Base-by-base conservation (phyloP, 2,113 vertebrate species). In the pig (Sus scrofa) region DNA sequence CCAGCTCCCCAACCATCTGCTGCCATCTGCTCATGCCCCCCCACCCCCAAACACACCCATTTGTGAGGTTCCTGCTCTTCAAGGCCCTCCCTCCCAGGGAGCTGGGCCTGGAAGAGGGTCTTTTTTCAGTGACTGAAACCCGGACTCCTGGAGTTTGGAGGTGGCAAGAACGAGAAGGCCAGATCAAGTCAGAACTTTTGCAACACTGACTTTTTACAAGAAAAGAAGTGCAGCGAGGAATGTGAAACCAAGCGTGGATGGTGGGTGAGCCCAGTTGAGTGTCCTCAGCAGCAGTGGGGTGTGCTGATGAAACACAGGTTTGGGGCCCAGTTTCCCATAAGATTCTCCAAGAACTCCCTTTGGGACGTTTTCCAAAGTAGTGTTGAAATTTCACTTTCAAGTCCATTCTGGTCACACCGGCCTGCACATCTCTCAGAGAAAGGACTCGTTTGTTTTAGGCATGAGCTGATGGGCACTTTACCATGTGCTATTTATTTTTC, bases 261-360 rank as follows among this genome's bases (percentile, higher is more conserved):
- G 2, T 16, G 6, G 6, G 0, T 37, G 11, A 4, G 16, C 12
- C 75, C 4, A 15, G 12, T 5, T 30, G 18, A 18, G 30, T 30
- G 5, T 1, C 30, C 65, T 37, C 30, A 14, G 4, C 32, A 18
- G 75, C 62, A 70, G 16, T 6, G 22, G 34, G 9, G 22, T 10
- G 4, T 56, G 22, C 18, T 11, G 52, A 5, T 2, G 3, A 24
- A 4, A 1, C 22, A 9, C 14, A 26, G 27, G 44, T 24, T 34
- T 87, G n/a, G 34, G 13, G 54, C 6, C 26, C 2, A 24, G 15
- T 15, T 27, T 34, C 60, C 27, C 3, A 2, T 16, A 18, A 56
- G 9, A 34, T 52, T 39, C 52, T 39, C 26, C 27, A 30, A 52
- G 26, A 77, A 8, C 32, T 77, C 9, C 56, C 22, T 50, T 78